These are phyloP conservation scores for Pteruthius melanotis DNA, from an alignment of 2,113 vertebrate species.

Conservation along the genomic window DNA sequence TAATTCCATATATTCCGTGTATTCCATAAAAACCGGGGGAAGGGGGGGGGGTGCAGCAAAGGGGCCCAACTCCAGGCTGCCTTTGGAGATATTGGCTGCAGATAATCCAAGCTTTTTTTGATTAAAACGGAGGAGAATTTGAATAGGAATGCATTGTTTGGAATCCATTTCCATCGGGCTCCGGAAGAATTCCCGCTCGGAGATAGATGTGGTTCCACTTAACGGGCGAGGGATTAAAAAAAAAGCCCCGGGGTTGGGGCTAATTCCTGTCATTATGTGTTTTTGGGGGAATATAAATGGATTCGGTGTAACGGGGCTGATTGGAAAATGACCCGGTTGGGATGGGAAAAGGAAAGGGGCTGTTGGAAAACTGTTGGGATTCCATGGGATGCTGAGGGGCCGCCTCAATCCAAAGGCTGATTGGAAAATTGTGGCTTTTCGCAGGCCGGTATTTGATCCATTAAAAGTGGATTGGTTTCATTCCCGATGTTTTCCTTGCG, in stretches of 20 bases:
- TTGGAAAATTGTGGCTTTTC: conserved; percentile 63
- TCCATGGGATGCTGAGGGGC: conserved; percentile 6
- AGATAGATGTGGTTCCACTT: conserved; percentile 75
- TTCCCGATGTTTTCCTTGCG: conserved; percentile 30
- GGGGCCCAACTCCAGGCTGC: conserved; percentile 51
- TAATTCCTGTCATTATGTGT: conserved; percentile 71
- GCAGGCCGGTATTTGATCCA: conserved; percentile 52
- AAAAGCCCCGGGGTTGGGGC: conserved; percentile 49
- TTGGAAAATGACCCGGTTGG: conserved; percentile 70
- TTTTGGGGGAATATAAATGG: conserved; percentile 57
- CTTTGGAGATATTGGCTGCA: conserved; percentile 73
- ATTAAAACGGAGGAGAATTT: conserved; percentile 75
- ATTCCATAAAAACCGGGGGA: conserved; percentile 19
- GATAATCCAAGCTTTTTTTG: conserved; percentile 77
- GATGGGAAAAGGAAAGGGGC: conserved; percentile 43
- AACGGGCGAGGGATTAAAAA: conserved; percentile 71
- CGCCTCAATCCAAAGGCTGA: conserved; percentile 51
- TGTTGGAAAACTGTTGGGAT: conserved; percentile 46
- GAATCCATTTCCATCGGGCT: conserved; percentile 68
- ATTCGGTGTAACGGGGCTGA: conserved; percentile 55
- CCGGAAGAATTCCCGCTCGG: conserved; percentile 69
- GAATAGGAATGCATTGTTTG: conserved; percentile 80
- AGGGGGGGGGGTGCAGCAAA: conserved; percentile 27
- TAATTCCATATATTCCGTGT: background rate
- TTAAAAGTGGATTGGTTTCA: conserved; percentile 46